Conservation (phyloP, 2,888 invertebrate species). For the Epirrita christyi region DNA sequence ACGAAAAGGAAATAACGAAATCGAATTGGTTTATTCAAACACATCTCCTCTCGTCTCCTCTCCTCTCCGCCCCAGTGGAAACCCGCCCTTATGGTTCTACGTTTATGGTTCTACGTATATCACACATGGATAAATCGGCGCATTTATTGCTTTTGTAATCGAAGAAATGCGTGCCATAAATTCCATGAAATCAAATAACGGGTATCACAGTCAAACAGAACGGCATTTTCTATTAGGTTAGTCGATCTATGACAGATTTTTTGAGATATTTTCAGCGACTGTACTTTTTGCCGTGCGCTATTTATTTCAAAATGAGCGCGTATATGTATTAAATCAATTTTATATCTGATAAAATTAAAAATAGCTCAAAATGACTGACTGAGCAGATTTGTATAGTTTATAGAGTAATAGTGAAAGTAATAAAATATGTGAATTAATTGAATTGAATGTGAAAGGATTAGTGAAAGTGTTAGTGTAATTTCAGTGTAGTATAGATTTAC, state of each 20-base stretch:
- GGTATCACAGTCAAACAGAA: constrained; percentile 18
- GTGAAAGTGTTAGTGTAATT: constrained; percentile 2
- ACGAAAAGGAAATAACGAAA: too few species aligned
- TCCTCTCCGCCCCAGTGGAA: too few species aligned
- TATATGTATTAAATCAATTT: background rate
- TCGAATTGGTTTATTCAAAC: too few species aligned
- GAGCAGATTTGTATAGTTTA: background rate
- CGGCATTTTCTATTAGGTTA: constrained; percentile 22
- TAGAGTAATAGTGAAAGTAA: too few species aligned
- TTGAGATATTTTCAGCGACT: constrained; percentile 24
- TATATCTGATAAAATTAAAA: background rate
- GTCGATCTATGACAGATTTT: constrained; percentile 8
- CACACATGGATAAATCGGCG: constrained; percentile 1
- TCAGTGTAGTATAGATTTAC: background rate
- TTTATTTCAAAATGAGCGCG: too few species aligned
- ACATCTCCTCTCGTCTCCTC: too few species aligned
- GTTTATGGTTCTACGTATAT: background rate
- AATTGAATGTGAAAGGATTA: too few species aligned
- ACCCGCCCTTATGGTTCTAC: background rate
- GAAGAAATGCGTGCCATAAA: constrained; percentile 28
- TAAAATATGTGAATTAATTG: too few species aligned
- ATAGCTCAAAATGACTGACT: constrained; percentile 19
- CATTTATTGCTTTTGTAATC: constrained; percentile 22
- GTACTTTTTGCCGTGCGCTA: constrained; percentile 17
- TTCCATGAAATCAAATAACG: constrained; percentile 34